Conservation (phyloP, 2,888 invertebrate species). For the Panopea generosa region DNA sequence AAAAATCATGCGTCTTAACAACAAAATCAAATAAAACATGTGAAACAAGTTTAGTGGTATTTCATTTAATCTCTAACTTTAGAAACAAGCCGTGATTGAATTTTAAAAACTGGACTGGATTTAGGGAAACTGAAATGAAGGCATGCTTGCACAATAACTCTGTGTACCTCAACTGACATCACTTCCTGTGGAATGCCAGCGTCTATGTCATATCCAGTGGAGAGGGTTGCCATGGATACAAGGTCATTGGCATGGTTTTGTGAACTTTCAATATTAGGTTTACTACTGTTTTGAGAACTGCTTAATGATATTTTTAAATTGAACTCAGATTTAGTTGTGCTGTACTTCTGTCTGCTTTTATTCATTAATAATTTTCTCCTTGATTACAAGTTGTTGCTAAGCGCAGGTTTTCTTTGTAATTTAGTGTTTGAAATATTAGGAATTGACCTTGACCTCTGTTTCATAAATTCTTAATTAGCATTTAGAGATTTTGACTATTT, state of each 20-base stretch:
- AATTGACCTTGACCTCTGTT: constrained; percentile 19
- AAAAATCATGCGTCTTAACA: no score
- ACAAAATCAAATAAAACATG: no score
- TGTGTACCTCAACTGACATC: constrained; percentile 12
- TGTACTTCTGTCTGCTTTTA: background rate
- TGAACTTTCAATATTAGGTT: constrained; percentile 7
- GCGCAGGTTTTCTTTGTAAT: background rate
- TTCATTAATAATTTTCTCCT: no score
- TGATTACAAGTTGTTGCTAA: background rate
- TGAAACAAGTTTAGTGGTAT: no score
- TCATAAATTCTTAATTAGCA: background rate
- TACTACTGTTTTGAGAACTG: background rate
- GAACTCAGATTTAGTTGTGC: constrained; percentile 18
- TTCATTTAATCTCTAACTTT: no score
- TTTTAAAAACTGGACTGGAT: background rate
- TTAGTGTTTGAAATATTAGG: constrained; percentile 1
- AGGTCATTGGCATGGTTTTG: constrained; percentile 6
- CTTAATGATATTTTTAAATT: background rate
- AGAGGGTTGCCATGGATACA: constrained; percentile 1
- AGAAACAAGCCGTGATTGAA: background rate
- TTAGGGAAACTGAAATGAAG: background rate
- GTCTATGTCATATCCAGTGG: constrained; percentile 2
- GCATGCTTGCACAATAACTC: background rate
- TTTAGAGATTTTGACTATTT: constrained; percentile 11
- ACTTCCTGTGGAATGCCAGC: constrained; percentile 11